Evolutionary conservation across 2,113 vertebrate genomes (phyloP).

Genomic region (Eira barbara): DNA sequence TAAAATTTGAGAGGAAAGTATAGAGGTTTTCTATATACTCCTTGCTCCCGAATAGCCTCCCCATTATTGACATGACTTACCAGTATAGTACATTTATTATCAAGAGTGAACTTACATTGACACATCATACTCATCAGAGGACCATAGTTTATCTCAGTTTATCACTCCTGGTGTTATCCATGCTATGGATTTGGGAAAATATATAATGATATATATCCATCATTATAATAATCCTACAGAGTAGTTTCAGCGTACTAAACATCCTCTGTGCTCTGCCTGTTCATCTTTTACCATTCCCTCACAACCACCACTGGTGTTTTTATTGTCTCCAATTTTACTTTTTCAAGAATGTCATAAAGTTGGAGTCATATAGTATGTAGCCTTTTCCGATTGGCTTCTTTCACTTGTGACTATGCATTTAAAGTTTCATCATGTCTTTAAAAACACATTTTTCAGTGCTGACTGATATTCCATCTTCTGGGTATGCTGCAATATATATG

Average conservation of each 20-base stretch:
- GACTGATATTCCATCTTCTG: neutral
- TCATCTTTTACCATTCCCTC: neutral
- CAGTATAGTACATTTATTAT: neutral
- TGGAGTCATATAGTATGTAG: neutral
- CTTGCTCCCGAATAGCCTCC: neutral
- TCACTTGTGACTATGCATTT: neutral
- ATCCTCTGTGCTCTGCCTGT: neutral
- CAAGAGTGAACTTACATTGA: neutral
- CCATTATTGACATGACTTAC: neutral
- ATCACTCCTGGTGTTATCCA: neutral
- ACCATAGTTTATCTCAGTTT: neutral
- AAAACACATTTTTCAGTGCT: neutral
- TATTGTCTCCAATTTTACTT: neutral
- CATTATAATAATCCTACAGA: neutral
- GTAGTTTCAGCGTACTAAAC: neutral
- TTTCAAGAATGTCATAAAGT: neutral
- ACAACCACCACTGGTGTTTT: neutral
- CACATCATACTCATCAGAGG: neutral
- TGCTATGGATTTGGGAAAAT: neutral
- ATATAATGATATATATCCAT: neutral
- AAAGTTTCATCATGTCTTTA: neutral
- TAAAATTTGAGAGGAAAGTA: neutral
- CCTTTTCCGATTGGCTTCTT: neutral
- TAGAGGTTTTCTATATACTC: neutral
- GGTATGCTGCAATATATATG: neutral